Base-by-base conservation (phyloP, 1,140 invertebrate species). In the Ectropis grisescens region DNA sequence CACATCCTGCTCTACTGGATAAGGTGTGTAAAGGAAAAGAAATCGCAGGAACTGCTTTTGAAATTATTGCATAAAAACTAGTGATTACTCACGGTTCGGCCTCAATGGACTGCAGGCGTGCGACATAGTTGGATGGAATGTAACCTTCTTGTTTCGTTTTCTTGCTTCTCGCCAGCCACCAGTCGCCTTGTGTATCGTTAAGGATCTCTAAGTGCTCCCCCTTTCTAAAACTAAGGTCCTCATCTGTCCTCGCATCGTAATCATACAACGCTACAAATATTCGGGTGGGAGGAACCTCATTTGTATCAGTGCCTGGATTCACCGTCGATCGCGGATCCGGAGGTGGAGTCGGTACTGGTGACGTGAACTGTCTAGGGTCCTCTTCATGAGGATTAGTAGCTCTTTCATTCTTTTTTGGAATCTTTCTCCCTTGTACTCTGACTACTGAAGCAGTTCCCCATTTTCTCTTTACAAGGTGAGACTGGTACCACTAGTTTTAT, bases 121-220 rank as follows among this genome's bases (percentile, higher is more conserved):
- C 98, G 44, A 99, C 97, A 89, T 99, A 99, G 84, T 99, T 99
- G 33, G 96, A 98, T 55, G 98, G 98, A 82, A 99, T 99, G 85
- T 99, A 99, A 39, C 98, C 98, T 83, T 98, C 95, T 76, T 95
- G 91, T 75, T 92, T 91, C 19, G 95, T 96, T 55, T 94, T 89
- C 85, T 96, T 95, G 82, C 95, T 97, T 57, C 93, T 88, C 27
- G 97, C 97, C 61, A 98, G 88, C 98, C 98, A 99, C 98, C 98
- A 99, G 79, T 99, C 98, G 31, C 97, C 96, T 70, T 87, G 78
- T 45, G 95, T 98, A 84, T 99, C 97, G 84, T 99, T 98, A 44
- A 99, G 82, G 48, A 99, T 98, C 83, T 99, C 97, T 67, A 99
- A 86, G 84, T 98, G 94, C 81, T 99, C 97, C 23, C 97, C 97